Conservation (phyloP, 1,140 invertebrate species). For the Bursaphelenchus mucronatus region DNA sequence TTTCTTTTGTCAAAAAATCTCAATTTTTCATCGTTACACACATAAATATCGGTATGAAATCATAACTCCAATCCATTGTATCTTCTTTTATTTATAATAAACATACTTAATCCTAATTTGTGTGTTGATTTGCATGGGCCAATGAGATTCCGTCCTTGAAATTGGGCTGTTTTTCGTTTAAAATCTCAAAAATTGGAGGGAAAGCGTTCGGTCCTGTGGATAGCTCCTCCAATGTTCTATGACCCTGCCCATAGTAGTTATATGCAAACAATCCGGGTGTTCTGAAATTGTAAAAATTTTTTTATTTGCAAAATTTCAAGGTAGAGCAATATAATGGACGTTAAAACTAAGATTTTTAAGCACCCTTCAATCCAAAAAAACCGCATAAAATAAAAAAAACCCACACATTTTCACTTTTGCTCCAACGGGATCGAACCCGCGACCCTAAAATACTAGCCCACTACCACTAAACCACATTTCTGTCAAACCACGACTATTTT, state of each 20-base stretch:
- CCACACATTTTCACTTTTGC: too few species aligned
- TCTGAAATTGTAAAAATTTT: conserved; percentile 37
- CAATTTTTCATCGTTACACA: too few species aligned
- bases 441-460: too few species aligned
- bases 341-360: too few species aligned
- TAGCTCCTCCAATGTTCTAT: conserved; percentile 33
- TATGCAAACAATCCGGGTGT: conserved; percentile 49
- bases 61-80: too few species aligned
- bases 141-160: conserved; percentile 2
- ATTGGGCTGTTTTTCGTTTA: neutral
- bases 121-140: neutral
- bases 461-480: neutral
- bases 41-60: too few species aligned
- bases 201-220: conserved; percentile 34
- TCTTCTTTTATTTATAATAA: too few species aligned
- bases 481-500: too few species aligned
- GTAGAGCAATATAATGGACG: too few species aligned
- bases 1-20: too few species aligned
- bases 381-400: neutral
- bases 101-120: too few species aligned
- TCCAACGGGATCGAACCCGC: too few species aligned
- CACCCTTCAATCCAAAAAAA: neutral
- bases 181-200: conserved; percentile 21
- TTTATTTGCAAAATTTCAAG: neutral
- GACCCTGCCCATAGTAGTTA: conserved; percentile 31